A percentile compares a stretch with the other conserved stretches of the same genome.
Conservation (phyloP, 2,797 vertebrate species). For the Parotocinclus haroldoi region DNA sequence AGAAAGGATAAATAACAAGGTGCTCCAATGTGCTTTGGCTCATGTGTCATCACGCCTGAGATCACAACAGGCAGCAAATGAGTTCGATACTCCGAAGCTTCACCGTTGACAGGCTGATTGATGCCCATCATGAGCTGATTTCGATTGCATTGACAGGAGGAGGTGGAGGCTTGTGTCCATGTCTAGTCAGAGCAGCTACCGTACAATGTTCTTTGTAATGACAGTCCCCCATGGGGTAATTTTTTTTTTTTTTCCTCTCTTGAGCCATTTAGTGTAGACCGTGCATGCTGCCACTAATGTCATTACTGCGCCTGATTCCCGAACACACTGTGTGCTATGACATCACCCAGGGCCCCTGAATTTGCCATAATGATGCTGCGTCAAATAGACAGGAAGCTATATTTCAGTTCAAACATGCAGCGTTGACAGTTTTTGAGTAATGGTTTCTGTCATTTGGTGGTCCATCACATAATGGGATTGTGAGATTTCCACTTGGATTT, state of each 20-base stretch:
- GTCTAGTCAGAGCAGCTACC: not conserved
- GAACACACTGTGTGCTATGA: not conserved
- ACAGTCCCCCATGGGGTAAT: not conserved
- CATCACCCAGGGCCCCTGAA: conserved; percentile 12
- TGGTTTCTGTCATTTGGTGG: too few relatives aligned
- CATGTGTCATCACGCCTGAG: conserved; percentile 61
- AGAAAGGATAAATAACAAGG: conserved; percentile 62
- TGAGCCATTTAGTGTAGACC: conserved; percentile 5
- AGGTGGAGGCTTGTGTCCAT: not conserved
- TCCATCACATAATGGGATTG: too few relatives aligned
- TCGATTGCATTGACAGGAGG: conserved; percentile 14
- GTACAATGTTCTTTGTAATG: not conserved
- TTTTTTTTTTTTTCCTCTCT: not conserved
- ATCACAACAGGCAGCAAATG: conserved; percentile 56
- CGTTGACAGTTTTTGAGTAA: conserved; percentile 27
- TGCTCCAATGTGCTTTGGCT: conserved; percentile 54
- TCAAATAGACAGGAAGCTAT: conserved; percentile 60
- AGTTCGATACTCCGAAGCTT: conserved; percentile 39
- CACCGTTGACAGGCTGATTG: conserved; percentile 37
- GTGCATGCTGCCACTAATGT: conserved; percentile 30
- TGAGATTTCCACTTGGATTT: too few relatives aligned
- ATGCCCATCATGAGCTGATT: conserved; percentile 45
- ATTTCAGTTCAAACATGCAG: conserved; percentile 60
- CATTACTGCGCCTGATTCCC: conserved; percentile 5
- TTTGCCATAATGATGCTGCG: conserved; percentile 58